Base-by-base conservation (phyloP, 2,113 vertebrate genomes). In the Neotoma lepida region DNA sequence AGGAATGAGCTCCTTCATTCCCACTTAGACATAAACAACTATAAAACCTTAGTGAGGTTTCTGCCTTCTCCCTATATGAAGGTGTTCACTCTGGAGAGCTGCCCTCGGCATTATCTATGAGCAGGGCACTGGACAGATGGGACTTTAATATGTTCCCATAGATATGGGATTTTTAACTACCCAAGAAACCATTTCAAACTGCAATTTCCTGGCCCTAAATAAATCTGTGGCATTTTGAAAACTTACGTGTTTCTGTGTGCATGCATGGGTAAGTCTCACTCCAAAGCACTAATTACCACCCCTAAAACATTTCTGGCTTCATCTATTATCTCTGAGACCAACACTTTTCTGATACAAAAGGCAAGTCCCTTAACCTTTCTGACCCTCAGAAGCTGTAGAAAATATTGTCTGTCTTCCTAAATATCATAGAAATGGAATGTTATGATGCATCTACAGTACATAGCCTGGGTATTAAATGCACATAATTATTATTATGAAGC, bases 401-500 rank as follows among this genome's bases (percentile, higher is more conserved):
- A 90, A 85, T 51, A 54, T 12, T 64, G 7, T 17, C 30, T 82
- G 14, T 93, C 90, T 93, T 20, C 13, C 15, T 46, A 90, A 91
- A 86, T 81, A 4, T 76, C 82, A 3, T 77, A 49, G 82, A 71
- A 81, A 30, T 94, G 51, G 68, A 84, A 78, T 89, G 35, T 90
- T 80, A 44, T 64, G 87, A 81, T 41, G 35, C 8, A 49, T 76
- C 35, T 30, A 66, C 3, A 92, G 24, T 68, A 12, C 33, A 56
- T n/a, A 91, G 13, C 44, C 76, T 33, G 35, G 30, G 0, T 3
- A 81, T 54, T 66, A 2, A 86, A 76, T 88, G 80, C 56, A 61
- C 94, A 24, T 71, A 93, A 89, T 80, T 85, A 76, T 89, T 66
- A 78, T 92, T 64, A 84, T 61, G 4, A 92, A 58, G 17, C 4